Evolutionary conservation across 2,797 vertebrate genomes (phyloP), one percentile per base, ranked within the genome.

Genomic region (Lacerta bilineata): DNA sequence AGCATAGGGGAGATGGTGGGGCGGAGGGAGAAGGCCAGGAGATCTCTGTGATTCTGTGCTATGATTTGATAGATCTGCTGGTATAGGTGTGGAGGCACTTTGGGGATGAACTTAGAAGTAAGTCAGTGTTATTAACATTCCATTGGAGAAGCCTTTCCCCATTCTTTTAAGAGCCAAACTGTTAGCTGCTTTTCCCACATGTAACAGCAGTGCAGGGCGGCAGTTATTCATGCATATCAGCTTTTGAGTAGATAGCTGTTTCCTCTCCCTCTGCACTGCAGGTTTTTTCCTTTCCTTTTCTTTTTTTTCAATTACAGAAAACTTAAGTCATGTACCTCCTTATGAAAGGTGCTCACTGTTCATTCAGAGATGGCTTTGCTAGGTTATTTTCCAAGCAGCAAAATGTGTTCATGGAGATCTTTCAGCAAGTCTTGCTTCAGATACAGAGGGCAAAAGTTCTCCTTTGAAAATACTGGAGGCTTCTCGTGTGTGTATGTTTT

Each of bases 341-440:
- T 33, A 29, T 95, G 83, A 87, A 92, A 87, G 68, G 75, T 59
- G 18, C 85, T 89, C 91, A 61, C 84, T 93, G n/a, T 90, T 94
- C 83, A 5, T 81, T 68, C 88, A 91, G 72, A 69, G 8, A 0
- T 1, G 0, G 69, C 89, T 82, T 90, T 90, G 77, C 82, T 64
- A 33, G 6, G 59, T 80, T 92, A 59, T 72, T 46, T 85, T 33
- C 74, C 61, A 55, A 85, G 33, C 0, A 43, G 33, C 0, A 39
- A 75, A 77, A 77, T 77, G 81, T 69, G 80, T 75, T 92, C 46
- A 82, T 50, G 27, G 17, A 93, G 89, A 69, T 82, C 80, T 68
- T 83, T 74, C 83, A 59, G 41, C 23, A 69, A 66, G 43, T 79
- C 88, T 64, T 10, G 66, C 0, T 61, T 64, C 29, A 68, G 25